Conservation (phyloP, 2,888 invertebrate species). For the Caenorhabditis panamensis region DNA sequence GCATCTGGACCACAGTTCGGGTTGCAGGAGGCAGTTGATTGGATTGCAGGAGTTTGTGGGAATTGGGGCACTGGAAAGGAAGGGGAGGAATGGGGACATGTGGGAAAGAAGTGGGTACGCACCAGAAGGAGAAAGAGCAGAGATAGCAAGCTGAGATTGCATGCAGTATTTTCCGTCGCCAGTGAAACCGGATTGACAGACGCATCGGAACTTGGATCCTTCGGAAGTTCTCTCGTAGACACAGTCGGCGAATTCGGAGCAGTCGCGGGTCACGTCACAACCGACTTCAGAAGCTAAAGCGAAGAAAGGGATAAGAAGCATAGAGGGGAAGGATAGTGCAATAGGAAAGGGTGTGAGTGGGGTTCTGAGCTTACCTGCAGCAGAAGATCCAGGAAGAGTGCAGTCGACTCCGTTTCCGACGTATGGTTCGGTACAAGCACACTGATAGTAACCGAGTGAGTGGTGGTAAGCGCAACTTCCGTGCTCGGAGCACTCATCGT, state of each 20-base stretch:
- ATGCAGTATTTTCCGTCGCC: slow-evolving; percentile 82
- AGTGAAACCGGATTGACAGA: slow-evolving; percentile 82
- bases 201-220: slow-evolving; percentile 76
- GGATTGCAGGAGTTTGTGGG: slow-evolving; percentile 10
- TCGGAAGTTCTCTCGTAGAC: slow-evolving; percentile 73
- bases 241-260: slow-evolving; percentile 81
- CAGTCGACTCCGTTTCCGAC: slow-evolving; percentile 88
- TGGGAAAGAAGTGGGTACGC: not conserved
- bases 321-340: slow-evolving; percentile 1
- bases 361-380: slow-evolving; percentile 23
- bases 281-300: slow-evolving; percentile 53
- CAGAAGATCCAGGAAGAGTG: slow-evolving; percentile 65
- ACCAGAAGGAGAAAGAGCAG: slow-evolving; percentile 63
- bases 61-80: slow-evolving; percentile 46
- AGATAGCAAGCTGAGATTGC: slow-evolving; percentile 65
- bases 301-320: slow-evolving; percentile 1
- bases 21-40: slow-evolving; percentile 34
- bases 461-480: slow-evolving; percentile 77
- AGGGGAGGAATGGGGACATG: not conserved
- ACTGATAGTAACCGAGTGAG: slow-evolving; percentile 75
- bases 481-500: slow-evolving; percentile 78
- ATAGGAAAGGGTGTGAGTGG: not conserved
- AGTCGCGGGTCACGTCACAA: slow-evolving; percentile 77
- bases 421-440: slow-evolving; percentile 87
- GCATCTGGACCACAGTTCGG: slow-evolving; percentile 82